Evolutionary conservation across 2,797 vertebrate species (phyloP).

Genomic region (Clamator glandarius): DNA sequence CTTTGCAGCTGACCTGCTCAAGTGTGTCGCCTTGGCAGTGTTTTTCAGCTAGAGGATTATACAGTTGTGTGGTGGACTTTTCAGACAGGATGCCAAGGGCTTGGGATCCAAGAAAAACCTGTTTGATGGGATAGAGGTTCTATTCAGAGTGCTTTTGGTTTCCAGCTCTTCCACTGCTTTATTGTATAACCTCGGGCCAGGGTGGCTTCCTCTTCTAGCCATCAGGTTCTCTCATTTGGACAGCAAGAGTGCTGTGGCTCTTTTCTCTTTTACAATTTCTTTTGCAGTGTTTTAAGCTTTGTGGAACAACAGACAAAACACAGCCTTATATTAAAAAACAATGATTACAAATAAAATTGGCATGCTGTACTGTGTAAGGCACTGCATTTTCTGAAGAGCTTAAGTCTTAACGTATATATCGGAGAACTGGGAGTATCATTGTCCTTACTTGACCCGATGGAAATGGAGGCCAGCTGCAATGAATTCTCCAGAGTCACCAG

Average conservation of each 20-base stretch:
- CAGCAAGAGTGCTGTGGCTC: neutral
- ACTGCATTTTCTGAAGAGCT: neutral
- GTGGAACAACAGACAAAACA: neutral
- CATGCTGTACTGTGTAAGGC: neutral
- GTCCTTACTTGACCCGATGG: conserved; percentile 22
- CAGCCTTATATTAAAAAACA: neutral
- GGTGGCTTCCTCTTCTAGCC: neutral
- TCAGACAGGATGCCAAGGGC: neutral
- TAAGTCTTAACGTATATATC: neutral
- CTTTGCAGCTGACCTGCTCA: neutral
- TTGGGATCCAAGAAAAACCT: neutral
- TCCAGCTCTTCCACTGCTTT: neutral
- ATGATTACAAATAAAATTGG: neutral
- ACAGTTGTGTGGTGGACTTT: neutral
- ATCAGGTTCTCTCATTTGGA: neutral
- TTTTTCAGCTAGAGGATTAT: neutral
- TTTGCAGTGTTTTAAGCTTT: neutral
- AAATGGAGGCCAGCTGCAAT: conserved; percentile 20
- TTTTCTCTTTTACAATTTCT: neutral
- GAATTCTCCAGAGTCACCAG: conserved; percentile 7
- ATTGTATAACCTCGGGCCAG: neutral
- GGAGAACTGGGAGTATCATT: neutral
- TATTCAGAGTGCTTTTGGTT: neutral
- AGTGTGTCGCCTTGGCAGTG: neutral
- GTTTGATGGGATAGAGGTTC: neutral